Evolutionary conservation across 2,888 invertebrate genomes (phyloP).

Genomic region (Tricholauxania praeusta): DNA sequence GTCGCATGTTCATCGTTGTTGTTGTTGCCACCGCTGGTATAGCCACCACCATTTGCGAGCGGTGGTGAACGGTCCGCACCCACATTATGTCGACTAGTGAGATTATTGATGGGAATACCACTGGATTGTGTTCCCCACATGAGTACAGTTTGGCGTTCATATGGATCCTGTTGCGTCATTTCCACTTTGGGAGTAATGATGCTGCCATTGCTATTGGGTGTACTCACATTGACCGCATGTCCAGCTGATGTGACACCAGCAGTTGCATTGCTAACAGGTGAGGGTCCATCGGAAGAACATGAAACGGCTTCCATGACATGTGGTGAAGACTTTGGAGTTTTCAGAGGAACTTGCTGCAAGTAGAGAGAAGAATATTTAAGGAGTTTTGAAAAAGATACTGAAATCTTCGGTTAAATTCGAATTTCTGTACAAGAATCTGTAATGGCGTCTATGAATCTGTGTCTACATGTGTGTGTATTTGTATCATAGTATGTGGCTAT

Average conservation of each 20-base stretch:
- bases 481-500: too few species aligned
- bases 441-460: background rate
- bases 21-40: constrained; percentile 49
- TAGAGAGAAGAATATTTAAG: constrained; percentile 8
- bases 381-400: constrained; percentile 3
- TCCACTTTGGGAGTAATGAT: constrained; percentile 66
- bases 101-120: constrained; percentile 66
- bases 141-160: constrained; percentile 85
- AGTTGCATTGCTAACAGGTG: constrained; percentile 58
- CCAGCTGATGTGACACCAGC: constrained; percentile 28
- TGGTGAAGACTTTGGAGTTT: constrained; percentile 68
- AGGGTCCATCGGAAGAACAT: constrained; percentile 67
- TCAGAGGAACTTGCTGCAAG: constrained; percentile 62
- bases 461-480: background rate
- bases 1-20: constrained; percentile 54
- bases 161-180: constrained; percentile 62
- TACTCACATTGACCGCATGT: constrained; percentile 36
- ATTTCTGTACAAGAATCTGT: background rate
- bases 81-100: constrained; percentile 44
- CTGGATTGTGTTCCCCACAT: constrained; percentile 85
- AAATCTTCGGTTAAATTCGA: too few species aligned
- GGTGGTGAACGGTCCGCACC: constrained; percentile 63
- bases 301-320: constrained; percentile 68
- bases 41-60: constrained; percentile 64
- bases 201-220: constrained; percentile 48